Evolutionary conservation across 2,888 invertebrate genomes (phyloP), one percentile per base, ranked within the genome.

Genomic region (Orthosia incerta): DNA sequence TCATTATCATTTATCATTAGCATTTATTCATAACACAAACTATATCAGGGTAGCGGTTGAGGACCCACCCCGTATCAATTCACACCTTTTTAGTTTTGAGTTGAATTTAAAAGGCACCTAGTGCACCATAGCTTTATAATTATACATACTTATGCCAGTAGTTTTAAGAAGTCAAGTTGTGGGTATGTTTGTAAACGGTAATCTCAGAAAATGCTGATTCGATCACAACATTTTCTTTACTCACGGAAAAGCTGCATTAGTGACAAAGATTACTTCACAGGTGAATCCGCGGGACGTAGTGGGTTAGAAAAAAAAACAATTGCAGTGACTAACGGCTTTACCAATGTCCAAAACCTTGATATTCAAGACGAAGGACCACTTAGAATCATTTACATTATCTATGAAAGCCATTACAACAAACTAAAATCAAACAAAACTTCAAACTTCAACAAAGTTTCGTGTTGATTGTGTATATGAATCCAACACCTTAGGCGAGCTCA

Each of bases 11-110:
- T n/a, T n/a, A n/a, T n/a, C n/a, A n/a, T n/a, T n/a, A n/a, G n/a
- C n/a, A n/a, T n/a, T n/a, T n/a, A n/a, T n/a, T 80, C 72, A 50
- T 16, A 64, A 50, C 74, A 79, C 76, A 74, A 70, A 61, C 56
- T 67, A 45, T 53, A 67, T 64, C 45, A 72, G 57, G 56, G 39
- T 59, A 51, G 23, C 50, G 18, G 69, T 81, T 39, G 13, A 60
- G 45, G 39, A 15, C 18, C 20, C 12, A 39, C 39, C 26, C 48
- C 48, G 5, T 20, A 53, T 67, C 48, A 12, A 20, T 55, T 60
- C 15, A 45, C 13, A 20, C 7, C 23, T 78, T 60, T 59, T 56
- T 56, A n/a, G 26, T 39, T n/a, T 31, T 13, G 13, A 46, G 15
- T 45, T 7, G 13, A 51, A 57, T 76, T 76, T 51, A 51, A 15